phyloP scores from a whole-genome alignment of 2,113 vertebrate species.

The Panurus biarmicus region DNA sequence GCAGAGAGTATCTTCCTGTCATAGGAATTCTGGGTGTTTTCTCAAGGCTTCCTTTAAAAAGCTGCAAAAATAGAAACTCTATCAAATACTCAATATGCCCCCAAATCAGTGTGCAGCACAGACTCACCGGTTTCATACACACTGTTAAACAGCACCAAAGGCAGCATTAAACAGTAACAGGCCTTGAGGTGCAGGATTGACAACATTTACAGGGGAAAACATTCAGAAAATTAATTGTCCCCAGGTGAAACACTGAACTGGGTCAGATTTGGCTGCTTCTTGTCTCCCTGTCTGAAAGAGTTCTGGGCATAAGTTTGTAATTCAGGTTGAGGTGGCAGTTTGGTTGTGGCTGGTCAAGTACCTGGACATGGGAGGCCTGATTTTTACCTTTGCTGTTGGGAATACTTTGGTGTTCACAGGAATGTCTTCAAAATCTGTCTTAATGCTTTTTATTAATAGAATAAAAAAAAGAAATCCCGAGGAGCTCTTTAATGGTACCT shows the following conservation, averaged over 20 bases:
- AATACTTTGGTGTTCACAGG: not conserved
- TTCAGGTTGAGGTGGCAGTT: not conserved
- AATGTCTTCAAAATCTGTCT: not conserved
- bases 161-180: not conserved
- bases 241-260: not conserved
- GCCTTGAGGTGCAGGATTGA: not conserved
- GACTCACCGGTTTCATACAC: not conserved
- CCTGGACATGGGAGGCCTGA: not conserved
- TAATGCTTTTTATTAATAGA: not conserved
- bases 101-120: not conserved
- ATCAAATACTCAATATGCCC: not conserved
- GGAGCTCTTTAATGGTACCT: not conserved
- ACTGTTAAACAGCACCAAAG: not conserved
- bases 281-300: not conserved
- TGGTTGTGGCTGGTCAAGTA: not conserved
- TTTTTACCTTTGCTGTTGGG: not conserved
- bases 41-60: not conserved
- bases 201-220: not conserved
- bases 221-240: not conserved
- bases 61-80: not conserved
- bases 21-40: not conserved
- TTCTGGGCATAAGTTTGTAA: not conserved
- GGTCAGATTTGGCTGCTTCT: not conserved
- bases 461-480: not conserved
- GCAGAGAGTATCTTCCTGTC: not conserved